A percentile compares a stretch with the other conserved stretches of the same genome.
Evolutionary conservation across 2,797 vertebrate species (phyloP).

Genomic region (Danio jaintianensis): DNA sequence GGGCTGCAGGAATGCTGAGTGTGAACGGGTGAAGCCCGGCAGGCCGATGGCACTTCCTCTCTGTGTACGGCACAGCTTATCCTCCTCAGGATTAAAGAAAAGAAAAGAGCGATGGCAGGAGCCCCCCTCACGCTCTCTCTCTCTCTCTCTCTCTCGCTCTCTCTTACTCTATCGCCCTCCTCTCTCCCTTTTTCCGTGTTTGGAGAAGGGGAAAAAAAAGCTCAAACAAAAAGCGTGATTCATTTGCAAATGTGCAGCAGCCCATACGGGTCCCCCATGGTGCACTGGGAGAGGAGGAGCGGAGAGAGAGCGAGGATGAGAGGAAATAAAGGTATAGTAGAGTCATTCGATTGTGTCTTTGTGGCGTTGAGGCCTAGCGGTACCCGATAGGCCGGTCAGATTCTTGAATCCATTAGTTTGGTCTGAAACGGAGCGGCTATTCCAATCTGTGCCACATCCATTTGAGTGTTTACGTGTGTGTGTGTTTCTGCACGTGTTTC

Average conservation of each 20-base stretch:
- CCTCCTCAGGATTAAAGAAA: conserved; percentile 82
- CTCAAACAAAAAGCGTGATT: conserved; percentile 80
- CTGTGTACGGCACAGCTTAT: conserved; percentile 82
- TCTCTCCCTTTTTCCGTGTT: conserved; percentile 62
- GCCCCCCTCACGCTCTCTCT: conserved; percentile 59
- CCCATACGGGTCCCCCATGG: conserved; percentile 72
- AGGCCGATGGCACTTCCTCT: conserved; percentile 81
- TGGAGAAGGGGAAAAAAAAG: conserved; percentile 53
- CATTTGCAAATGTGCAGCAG: conserved; percentile 83
- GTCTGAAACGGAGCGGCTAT: conserved; percentile 57
- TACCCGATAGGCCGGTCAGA: conserved; percentile 13
- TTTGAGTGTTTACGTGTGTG: conserved; percentile 32
- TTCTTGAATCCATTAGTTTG: conserved; percentile 59
- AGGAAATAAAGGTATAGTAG: conserved; percentile 41
- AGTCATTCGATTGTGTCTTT: conserved; percentile 40
- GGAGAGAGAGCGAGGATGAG: conserved; percentile 56
- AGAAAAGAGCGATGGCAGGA: conserved; percentile 76
- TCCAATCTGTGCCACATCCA: conserved; percentile 32
- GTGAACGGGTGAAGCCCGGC: conserved; percentile 74
- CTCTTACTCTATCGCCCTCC: conserved; percentile 29
- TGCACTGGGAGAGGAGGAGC: conserved; percentile 62
- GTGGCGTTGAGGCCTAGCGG: conserved; percentile 30
- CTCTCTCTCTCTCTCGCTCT: conserved; percentile 31
- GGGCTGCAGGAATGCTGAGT: conserved; percentile 72
- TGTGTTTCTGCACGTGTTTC: conserved; percentile 38